Conservation (phyloP, 2,888 invertebrate species). For the Ectemnius lituratus region DNA sequence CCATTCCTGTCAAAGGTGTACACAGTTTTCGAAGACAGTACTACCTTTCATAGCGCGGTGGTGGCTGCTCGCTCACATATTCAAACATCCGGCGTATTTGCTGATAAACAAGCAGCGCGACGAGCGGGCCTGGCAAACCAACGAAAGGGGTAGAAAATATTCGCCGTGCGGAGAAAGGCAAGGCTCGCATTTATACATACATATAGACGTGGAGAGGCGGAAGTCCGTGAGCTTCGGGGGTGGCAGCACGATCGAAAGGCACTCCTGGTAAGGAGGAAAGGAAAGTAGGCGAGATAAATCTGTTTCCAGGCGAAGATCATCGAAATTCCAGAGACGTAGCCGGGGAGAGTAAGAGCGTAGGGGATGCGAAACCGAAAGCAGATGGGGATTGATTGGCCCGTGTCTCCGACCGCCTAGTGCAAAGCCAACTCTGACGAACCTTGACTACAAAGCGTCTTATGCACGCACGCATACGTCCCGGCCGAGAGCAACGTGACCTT, state of each 20-base stretch:
- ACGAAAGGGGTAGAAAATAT: constrained; percentile 3
- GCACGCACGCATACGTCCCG: constrained; percentile 44
- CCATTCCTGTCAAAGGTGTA: too few species aligned
- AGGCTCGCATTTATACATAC: not conserved
- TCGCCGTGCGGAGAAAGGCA: not conserved
- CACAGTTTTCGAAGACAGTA: too few species aligned
- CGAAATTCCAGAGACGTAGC: constrained; percentile 60
- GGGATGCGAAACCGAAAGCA: constrained; percentile 55
- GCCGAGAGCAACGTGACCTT: constrained; percentile 21
- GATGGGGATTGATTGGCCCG: constrained; percentile 65
- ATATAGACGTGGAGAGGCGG: constrained; percentile 16
- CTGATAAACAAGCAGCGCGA: too few species aligned
- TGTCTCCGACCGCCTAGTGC: constrained; percentile 50
- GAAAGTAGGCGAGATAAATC: constrained; percentile 57
- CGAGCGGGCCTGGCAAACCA: not conserved
- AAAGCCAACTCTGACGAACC: constrained; percentile 40
- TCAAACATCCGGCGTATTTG: too few species aligned
- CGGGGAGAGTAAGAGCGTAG: constrained; percentile 28
- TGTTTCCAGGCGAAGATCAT: constrained; percentile 55
- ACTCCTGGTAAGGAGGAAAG: constrained; percentile 31
- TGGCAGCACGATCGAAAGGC: constrained; percentile 18
- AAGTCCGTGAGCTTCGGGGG: not conserved
- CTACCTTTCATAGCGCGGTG: too few species aligned
- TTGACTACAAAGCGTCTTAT: constrained; percentile 46
- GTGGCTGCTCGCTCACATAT: too few species aligned